A percentile compares a stretch with the other conserved stretches of the same genome.
Conservation (phyloP, 2,888 invertebrate genomes). For the Volucella inflata region DNA sequence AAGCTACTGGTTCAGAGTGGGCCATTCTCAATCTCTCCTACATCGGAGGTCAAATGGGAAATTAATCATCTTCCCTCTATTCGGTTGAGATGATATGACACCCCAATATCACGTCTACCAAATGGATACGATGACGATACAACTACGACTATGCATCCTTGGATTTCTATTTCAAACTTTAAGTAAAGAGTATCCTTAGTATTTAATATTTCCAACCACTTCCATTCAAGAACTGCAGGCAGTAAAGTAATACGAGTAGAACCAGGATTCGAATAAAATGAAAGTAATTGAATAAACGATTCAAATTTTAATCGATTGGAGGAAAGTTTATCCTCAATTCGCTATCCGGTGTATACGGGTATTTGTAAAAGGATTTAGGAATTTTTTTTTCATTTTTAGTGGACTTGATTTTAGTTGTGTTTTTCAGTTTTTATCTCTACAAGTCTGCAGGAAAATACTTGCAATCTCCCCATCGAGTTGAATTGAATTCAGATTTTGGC, state of each 20-base stretch:
- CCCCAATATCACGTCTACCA: slow-evolving; percentile 42
- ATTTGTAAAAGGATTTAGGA: background rate
- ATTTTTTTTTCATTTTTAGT: background rate
- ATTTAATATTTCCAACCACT: background rate
- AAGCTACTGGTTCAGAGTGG: slow-evolving; percentile 29
- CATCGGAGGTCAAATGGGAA: slow-evolving; percentile 47
- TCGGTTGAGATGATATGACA: slow-evolving; percentile 36
- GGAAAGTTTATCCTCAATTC: slow-evolving; percentile 29
- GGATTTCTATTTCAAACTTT: slow-evolving; percentile 10
- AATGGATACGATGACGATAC: slow-evolving; percentile 4
- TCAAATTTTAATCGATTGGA: slow-evolving; percentile 49
- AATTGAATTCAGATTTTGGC: slow-evolving; percentile 10
- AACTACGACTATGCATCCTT: slow-evolving; percentile 14
- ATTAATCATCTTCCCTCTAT: slow-evolving; percentile 59
- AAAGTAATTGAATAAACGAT: slow-evolving; percentile 59
- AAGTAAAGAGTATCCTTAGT: slow-evolving; percentile 29
- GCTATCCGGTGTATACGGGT: background rate
- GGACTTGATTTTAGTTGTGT: background rate
- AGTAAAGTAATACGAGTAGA: too few relatives aligned
- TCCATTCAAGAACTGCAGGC: background rate
- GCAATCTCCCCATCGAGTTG: background rate
- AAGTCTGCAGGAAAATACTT: background rate
- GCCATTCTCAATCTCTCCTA: background rate
- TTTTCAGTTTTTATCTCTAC: background rate
- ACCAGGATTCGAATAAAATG: background rate